phyloP scores from a whole-genome alignment of 2,888 invertebrate genomes.

The Eugnorisma glareosa region DNA sequence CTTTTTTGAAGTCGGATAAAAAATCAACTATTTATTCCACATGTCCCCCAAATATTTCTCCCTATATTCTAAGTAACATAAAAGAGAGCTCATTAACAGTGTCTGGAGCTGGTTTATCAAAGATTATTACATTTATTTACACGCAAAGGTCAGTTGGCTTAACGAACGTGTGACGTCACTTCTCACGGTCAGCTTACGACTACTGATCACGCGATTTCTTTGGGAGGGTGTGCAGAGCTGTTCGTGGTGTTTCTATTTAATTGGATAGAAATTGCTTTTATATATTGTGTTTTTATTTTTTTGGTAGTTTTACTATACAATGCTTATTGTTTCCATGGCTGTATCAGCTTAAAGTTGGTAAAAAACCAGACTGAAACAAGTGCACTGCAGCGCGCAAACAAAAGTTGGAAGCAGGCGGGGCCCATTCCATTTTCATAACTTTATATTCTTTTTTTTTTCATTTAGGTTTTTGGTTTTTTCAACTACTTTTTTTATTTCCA shows the following conservation, averaged over 20 bases:
- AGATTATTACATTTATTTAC: conserved; percentile 59
- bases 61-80: conserved; percentile 13
- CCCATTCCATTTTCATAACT: too few relatives aligned
- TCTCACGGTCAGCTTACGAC: conserved; percentile 19
- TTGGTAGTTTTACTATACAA: background rate
- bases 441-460: too few relatives aligned
- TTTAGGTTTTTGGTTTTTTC: too few relatives aligned
- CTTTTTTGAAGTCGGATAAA: too few relatives aligned
- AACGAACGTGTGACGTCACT: conserved; percentile 59
- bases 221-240: background rate
- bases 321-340: background rate
- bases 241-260: background rate
- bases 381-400: too few relatives aligned
- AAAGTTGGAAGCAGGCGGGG: too few relatives aligned
- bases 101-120: conserved; percentile 23
- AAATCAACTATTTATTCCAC: background rate
- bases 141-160: conserved; percentile 62
- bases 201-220: conserved; percentile 48
- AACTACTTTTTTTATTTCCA: too few relatives aligned
- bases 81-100: conserved; percentile 48
- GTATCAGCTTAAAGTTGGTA: too few relatives aligned
- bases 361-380: too few relatives aligned
- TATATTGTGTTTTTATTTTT: background rate
- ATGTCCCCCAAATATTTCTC: background rate
- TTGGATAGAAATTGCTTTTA: background rate